phyloP scores from a whole-genome alignment of 2,113 vertebrate species.

The Myiagra hebetior region DNA sequence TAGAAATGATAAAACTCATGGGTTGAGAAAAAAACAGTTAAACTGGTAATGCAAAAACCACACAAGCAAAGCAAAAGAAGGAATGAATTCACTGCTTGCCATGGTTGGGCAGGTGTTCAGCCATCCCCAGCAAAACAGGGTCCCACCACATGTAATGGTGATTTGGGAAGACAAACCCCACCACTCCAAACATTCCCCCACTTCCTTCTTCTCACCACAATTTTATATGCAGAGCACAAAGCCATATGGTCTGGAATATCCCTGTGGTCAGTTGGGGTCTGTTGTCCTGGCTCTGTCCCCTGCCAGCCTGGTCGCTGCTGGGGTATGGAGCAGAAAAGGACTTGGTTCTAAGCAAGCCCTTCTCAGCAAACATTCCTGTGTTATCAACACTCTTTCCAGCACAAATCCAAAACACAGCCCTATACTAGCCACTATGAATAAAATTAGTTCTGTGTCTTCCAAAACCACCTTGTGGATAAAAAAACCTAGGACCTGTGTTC shows the following conservation, averaged over 20 bases:
- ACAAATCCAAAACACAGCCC: background rate
- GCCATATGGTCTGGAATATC: background rate
- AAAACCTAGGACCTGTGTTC: background rate
- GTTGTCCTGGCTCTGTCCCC: background rate
- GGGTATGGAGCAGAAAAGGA: background rate
- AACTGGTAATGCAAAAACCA: background rate
- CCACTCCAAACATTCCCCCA: background rate
- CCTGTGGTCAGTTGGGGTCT: background rate
- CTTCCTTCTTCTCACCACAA: background rate
- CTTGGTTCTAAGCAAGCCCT: background rate
- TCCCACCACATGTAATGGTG: rapidly evolving
- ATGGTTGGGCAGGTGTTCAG: background rate
- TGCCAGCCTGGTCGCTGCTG: background rate
- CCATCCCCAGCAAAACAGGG: background rate
- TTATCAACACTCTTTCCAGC: background rate
- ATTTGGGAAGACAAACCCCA: background rate
- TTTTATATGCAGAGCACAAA: background rate
- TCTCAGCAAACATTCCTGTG: background rate
- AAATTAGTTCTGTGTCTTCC: background rate
- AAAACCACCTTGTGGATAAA: background rate
- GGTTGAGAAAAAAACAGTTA: too few relatives aligned
- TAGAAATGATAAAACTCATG: background rate
- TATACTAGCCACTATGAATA: background rate
- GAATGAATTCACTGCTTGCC: background rate
- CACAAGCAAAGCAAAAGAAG: background rate